Conservation (phyloP, 2,113 vertebrate species). For the Garra rufa region DNA sequence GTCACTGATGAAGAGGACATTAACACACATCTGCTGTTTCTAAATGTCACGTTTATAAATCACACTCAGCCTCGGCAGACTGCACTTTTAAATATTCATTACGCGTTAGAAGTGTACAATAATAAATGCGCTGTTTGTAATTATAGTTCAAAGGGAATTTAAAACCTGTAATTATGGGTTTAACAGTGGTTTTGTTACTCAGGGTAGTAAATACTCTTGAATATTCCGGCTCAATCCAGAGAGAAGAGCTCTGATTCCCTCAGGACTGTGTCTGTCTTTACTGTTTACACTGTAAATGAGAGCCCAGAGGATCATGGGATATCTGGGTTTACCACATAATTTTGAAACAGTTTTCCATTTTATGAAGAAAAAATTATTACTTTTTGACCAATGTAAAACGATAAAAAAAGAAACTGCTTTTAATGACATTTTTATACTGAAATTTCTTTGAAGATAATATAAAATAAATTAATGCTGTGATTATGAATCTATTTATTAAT, state of each 20-base stretch:
- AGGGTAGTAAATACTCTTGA: background rate
- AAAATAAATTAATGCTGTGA: too few relatives aligned
- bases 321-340: too few relatives aligned
- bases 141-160: background rate
- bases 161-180: background rate
- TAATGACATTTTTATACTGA: too few relatives aligned
- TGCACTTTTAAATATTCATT: background rate
- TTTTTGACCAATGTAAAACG: too few relatives aligned
- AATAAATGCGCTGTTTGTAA: background rate
- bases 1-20: background rate
- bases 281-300: background rate
- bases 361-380: too few relatives aligned
- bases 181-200: background rate
- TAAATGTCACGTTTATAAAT: background rate
- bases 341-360: too few relatives aligned
- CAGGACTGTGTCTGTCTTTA: background rate
- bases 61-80: background rate
- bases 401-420: too few relatives aligned
- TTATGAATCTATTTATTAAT: too few relatives aligned
- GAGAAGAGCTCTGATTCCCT: background rate
- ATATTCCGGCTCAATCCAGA: background rate
- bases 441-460: background rate
- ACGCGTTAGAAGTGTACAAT: background rate
- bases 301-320: conserved; percentile 10
- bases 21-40: background rate